Percentiles rank a stretch among this genome's conserved stretches.
These are phyloP conservation scores for Moxostoma hubbsi DNA, from an alignment of 2,797 vertebrate species.

Conservation along the genomic window DNA sequence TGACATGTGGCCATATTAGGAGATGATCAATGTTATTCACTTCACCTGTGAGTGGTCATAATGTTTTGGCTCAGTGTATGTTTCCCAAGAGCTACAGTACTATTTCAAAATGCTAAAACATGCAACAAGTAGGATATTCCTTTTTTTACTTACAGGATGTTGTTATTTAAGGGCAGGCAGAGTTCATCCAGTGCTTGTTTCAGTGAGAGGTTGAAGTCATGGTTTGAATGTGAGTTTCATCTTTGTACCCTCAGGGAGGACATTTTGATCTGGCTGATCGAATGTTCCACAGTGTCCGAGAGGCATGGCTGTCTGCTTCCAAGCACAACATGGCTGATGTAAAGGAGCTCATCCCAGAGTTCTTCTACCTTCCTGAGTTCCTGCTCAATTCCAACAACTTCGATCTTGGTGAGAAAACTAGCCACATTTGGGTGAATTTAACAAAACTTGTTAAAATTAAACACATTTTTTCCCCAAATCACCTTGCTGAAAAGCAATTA, in stretches of 20 bases:
- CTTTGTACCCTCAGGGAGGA: slow-evolving; percentile 81
- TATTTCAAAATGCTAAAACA: not conserved
- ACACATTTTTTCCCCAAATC: too few species aligned
- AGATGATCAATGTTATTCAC: too few species aligned
- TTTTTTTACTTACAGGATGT: not conserved
- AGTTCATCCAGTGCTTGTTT: not conserved
- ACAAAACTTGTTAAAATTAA: too few species aligned
- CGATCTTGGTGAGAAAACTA: slow-evolving; percentile 84
- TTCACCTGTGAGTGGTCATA: too few species aligned
- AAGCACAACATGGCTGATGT: slow-evolving; percentile 99
- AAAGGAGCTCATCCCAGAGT: slow-evolving; percentile 98
- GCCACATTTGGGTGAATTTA: not conserved
- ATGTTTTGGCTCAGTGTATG: not conserved
- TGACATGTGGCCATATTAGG: too few species aligned
- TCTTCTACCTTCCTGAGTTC: slow-evolving; percentile 98
- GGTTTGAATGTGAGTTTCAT: slow-evolving; percentile 14
- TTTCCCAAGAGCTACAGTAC: not conserved
- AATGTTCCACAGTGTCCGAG: slow-evolving; percentile 98
- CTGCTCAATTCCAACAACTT: slow-evolving; percentile 98
- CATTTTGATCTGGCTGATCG: slow-evolving; percentile 98
- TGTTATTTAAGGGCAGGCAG: not conserved
- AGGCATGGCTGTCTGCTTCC: slow-evolving; percentile 95
- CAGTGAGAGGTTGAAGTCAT: not conserved
- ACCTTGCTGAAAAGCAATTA: too few species aligned
- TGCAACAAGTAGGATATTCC: not conserved